Evolutionary conservation across 2,797 vertebrate species (phyloP).

Genomic region (Macropus fuliginosus): DNA sequence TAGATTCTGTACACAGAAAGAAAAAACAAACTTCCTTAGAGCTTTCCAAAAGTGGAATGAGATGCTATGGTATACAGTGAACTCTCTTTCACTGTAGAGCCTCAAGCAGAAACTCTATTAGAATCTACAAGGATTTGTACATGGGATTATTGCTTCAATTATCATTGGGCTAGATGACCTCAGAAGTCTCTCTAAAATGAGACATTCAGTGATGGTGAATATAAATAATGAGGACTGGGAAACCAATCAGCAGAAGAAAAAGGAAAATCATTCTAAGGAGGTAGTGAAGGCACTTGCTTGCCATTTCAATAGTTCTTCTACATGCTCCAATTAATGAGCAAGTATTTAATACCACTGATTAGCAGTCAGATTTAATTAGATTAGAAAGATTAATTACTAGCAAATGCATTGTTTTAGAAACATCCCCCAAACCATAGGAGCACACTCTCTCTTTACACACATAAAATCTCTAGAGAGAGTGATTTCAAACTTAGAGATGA

Average conservation of each 20-base stretch:
- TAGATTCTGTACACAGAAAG: not conserved
- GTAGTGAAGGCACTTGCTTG: not conserved
- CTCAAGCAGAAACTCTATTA: not conserved
- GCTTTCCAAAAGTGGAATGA: not conserved
- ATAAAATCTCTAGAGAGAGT: not conserved
- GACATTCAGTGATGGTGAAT: not conserved
- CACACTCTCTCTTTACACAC: not conserved
- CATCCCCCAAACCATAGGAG: not conserved
- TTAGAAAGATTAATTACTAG: not conserved
- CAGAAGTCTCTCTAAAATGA: not conserved
- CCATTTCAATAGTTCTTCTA: not conserved
- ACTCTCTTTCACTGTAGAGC: not conserved
- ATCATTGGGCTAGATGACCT: not conserved
- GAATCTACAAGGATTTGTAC: not conserved
- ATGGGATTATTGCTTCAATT: not conserved
- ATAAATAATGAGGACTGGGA: not conserved
- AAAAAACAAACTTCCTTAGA: not conserved
- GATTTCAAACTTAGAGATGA: not conserved
- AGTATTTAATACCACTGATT: not conserved
- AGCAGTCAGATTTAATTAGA: not conserved
- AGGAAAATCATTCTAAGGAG: not conserved
- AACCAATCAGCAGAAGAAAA: not conserved
- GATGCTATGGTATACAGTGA: not conserved
- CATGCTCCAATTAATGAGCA: not conserved
- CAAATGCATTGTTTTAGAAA: not conserved